These are phyloP conservation scores for Ianthella basta DNA, from an alignment of 37 sponge, comb jelly and placozoan genomes.

Conservation along the genomic window DNA sequence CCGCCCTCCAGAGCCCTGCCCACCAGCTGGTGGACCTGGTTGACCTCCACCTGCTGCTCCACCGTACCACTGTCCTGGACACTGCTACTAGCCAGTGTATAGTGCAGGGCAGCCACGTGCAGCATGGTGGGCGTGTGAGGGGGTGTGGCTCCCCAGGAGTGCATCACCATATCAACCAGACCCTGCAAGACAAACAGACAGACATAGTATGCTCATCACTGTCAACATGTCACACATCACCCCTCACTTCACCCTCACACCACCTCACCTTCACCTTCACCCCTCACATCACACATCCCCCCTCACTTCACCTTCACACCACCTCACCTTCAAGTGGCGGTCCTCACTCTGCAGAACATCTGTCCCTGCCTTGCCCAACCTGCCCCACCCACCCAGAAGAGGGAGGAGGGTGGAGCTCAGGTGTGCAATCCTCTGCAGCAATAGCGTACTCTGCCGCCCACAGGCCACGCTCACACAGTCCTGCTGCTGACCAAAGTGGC, in stretches of 20 bases:
- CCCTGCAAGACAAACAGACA: neutral
- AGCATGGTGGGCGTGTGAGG: conserved; percentile 18
- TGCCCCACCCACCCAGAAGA: neutral
- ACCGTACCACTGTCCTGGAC: neutral
- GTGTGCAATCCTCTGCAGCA: conserved; percentile 2
- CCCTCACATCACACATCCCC: too few species aligned
- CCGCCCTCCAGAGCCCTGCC: conserved; percentile 42
- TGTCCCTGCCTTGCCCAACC: neutral
- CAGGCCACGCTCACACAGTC: neutral
- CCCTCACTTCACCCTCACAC: neutral
- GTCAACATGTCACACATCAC: too few species aligned
- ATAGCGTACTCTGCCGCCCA: neutral
- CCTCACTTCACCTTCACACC: neutral
- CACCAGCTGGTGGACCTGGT: conserved; percentile 34
- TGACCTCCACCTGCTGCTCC: conserved; percentile 5
- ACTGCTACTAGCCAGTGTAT: neutral
- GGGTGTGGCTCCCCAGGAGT: conserved; percentile 17
- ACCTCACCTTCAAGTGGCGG: neutral
- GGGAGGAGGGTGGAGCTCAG: conserved; percentile 8
- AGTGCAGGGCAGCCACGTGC: neutral
- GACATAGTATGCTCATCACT: neutral
- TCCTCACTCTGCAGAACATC: too few species aligned
- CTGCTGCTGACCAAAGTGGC: conserved; percentile 43
- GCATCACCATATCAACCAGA: conserved; percentile 26
- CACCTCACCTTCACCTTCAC: too few species aligned